phyloP scores from a whole-genome alignment of 2,888 invertebrate genomes.

The Smittia sp. region DNA sequence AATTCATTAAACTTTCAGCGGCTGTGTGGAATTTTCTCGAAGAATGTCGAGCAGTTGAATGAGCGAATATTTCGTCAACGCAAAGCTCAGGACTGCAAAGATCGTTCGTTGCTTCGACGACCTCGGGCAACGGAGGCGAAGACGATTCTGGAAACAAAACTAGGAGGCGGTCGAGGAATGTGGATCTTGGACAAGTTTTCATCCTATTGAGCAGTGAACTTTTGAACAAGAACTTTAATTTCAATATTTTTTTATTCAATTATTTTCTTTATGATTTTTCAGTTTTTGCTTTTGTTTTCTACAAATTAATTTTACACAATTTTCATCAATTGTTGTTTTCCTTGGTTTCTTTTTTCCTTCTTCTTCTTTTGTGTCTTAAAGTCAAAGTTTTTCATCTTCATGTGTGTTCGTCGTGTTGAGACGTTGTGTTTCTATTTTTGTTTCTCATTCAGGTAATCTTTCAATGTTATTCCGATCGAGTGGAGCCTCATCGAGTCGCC shows the following conservation, averaged over 20 bases:
- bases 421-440: conserved; percentile 6
- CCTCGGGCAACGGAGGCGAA: too few relatives aligned
- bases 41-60: background rate
- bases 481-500: background rate
- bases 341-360: conserved; percentile 28
- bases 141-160: too few relatives aligned
- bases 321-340: conserved; percentile 28
- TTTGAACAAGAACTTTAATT: background rate
- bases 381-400: conserved; percentile 22
- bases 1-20: background rate
- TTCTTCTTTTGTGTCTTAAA: background rate
- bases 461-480: background rate
- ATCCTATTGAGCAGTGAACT: background rate
- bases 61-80: too few relatives aligned
- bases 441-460: conserved; percentile 15
- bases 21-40: conserved; percentile 3
- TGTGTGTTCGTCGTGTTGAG: conserved; percentile 6
- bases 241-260: conserved; percentile 14
- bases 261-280: background rate
- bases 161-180: too few relatives aligned
- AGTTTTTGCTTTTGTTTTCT: conserved; percentile 27
- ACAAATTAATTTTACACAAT: conserved; percentile 31
- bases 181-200: too few relatives aligned
- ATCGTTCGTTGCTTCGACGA: too few relatives aligned
- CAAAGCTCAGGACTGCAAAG: too few relatives aligned